Conservation (phyloP, 2,113 vertebrate genomes). For the Otocyon megalotis region DNA sequence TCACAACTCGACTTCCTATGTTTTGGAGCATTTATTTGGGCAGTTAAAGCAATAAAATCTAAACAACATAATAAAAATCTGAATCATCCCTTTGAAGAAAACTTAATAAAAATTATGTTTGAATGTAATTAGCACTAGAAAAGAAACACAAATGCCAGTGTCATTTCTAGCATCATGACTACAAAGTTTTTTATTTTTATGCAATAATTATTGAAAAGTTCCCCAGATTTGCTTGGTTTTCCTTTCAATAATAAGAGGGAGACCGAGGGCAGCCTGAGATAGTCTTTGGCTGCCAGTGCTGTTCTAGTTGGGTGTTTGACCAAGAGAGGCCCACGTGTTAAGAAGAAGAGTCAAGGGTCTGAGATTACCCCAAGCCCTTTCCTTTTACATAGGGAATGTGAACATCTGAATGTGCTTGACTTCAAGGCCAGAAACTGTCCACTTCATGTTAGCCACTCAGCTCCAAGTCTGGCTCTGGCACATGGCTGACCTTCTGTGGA, state of each 20-base stretch:
- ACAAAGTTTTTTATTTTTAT: not conserved
- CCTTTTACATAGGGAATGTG: not conserved
- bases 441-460: not conserved
- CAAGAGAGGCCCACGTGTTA: not conserved
- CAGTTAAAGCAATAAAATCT: constrained; percentile 42
- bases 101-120: not conserved
- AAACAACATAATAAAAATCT: not conserved
- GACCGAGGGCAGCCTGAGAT: not conserved
- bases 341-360: not conserved
- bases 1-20: not conserved
- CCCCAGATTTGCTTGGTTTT: not conserved
- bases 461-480: not conserved
- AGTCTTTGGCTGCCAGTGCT: not conserved
- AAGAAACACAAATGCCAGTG: not conserved
- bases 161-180: not conserved
- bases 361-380: not conserved
- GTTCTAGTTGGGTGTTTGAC: not conserved
- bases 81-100: constrained; percentile 10
- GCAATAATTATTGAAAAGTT: not conserved
- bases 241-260: not conserved
- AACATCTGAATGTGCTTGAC: not conserved
- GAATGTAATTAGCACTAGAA: not conserved
- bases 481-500: not conserved
- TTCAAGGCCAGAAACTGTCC: not conserved
- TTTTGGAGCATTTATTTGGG: not conserved